These are phyloP conservation scores for Polyploca ridens DNA, from an alignment of 2,888 invertebrate species.

Conservation along the genomic window DNA sequence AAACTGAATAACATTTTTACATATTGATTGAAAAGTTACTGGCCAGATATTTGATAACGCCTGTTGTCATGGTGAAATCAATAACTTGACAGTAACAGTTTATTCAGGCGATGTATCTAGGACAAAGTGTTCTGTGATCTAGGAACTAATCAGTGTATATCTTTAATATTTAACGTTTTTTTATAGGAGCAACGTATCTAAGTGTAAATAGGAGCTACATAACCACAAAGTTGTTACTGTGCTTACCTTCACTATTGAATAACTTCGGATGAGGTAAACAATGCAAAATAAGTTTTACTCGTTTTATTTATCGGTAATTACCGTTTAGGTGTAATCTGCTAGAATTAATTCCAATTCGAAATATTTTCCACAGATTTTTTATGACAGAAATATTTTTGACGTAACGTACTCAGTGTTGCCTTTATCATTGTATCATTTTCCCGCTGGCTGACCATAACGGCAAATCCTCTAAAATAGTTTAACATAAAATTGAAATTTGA, in stretches of 20 bases:
- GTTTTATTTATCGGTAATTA: too few relatives aligned
- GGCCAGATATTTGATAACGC: constrained; percentile 38
- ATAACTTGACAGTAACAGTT: constrained; percentile 42
- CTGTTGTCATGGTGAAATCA: constrained; percentile 60
- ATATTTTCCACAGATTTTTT: too few relatives aligned
- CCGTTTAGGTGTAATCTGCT: too few relatives aligned
- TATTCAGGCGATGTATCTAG: constrained; percentile 22
- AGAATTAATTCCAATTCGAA: too few relatives aligned
- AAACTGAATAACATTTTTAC: not conserved
- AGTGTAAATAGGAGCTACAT: constrained; percentile 6
- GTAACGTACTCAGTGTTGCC: too few relatives aligned
- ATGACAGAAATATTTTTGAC: too few relatives aligned
- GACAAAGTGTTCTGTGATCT: too few relatives aligned
- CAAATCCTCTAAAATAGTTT: too few relatives aligned
- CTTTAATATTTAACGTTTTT: constrained; percentile 22
- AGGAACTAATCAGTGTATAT: constrained; percentile 26
- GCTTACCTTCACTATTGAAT: constrained; percentile 1
- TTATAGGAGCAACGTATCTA: not conserved
- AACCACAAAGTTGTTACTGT: constrained; percentile 2
- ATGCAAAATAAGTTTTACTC: not conserved
- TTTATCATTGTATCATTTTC: too few relatives aligned
- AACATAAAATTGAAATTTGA: too few relatives aligned
- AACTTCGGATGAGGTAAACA: not conserved
- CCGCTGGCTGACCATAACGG: too few relatives aligned
- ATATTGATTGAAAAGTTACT: constrained; percentile 18